A percentile compares a stretch with the other conserved stretches of the same genome.
Conservation (phyloP, 2,113 vertebrate genomes). For the Herpailurus yagouaroundi region DNA sequence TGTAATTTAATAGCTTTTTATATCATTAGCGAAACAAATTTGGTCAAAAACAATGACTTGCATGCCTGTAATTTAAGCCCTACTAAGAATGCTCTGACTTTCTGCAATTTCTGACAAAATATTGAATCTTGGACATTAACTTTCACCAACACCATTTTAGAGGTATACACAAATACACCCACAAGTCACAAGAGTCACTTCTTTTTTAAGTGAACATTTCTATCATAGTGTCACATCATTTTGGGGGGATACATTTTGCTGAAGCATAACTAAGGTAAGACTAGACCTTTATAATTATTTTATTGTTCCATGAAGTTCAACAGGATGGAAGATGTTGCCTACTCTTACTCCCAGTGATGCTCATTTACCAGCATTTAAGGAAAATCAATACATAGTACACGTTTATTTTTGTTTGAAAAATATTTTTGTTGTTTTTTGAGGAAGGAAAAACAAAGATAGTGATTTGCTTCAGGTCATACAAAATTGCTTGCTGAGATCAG, state of each 20-base stretch:
- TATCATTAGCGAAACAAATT: conserved; percentile 30
- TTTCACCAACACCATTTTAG: background rate
- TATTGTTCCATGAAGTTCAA: background rate
- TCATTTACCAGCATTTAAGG: background rate
- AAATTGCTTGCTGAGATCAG: conserved; percentile 1
- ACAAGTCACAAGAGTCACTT: background rate
- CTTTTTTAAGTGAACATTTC: background rate
- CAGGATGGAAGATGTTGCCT: background rate
- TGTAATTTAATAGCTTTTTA: conserved; percentile 31
- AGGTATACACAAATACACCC: background rate
- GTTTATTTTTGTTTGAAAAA: conserved; percentile 22
- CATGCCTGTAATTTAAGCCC: background rate
- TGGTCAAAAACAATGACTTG: background rate
- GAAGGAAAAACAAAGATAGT: conserved; percentile 33
- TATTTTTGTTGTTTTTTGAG: background rate
- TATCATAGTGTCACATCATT: background rate
- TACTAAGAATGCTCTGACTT: background rate
- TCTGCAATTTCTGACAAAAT: background rate
- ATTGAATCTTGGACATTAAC: background rate
- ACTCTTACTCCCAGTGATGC: background rate
- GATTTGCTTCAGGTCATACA: background rate
- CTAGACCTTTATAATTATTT: conserved; percentile 34
- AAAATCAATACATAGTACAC: background rate
- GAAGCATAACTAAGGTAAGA: conserved; percentile 18
- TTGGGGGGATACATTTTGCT: conserved; percentile 38